Base-by-base conservation (phyloP, 2,113 vertebrate species). In the Cynoglossus semilaevis region DNA sequence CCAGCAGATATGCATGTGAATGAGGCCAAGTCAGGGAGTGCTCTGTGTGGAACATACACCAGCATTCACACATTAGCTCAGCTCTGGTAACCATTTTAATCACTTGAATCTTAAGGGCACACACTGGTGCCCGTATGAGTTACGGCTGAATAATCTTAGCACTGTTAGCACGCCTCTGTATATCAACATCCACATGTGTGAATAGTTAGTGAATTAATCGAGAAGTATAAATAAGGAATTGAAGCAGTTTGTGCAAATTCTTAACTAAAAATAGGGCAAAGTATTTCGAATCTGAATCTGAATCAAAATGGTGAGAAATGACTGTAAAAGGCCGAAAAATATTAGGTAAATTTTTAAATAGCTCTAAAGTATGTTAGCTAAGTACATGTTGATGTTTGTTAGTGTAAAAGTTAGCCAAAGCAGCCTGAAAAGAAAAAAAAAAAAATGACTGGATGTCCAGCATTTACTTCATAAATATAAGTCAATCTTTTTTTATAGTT, bases 1-100 rank as follows among this genome's bases (percentile, higher is more conserved):
- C 35, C 36, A 61, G 49, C 40, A 74, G 76, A 78, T 70, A 81
- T 80, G 80, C 59, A 73, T 79, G 67, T 73, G 67, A 78, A 73
- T 44, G 38, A 60, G 56, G 29, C 49, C 56, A 50, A 50, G 11
- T 43, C 53, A 0, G 14, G 34, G 54, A 50, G 15, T 1, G 14
- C 10, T 48, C 65, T 51, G 41, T 38, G 41, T 37, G 36, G 13
- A 38, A 52, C 42, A 49, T 55, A 18, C 38, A 68, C 41, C 22
- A 63, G 41, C 22, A 63, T 57, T 58, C 48, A 49, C 58, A 50
- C 46, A 59, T 57, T 56, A 58, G 40, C 18, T 45, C 3, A 8
- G 34, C 60, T 58, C 36, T 72, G 74, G 57, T 76, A 84, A 74
- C 43, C 54, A 51, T 60, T 67, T 67, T 38, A 59, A n/a, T 77